Evolutionary conservation across 2,113 vertebrate species (phyloP).

Genomic region (Callithrix jacchus): DNA sequence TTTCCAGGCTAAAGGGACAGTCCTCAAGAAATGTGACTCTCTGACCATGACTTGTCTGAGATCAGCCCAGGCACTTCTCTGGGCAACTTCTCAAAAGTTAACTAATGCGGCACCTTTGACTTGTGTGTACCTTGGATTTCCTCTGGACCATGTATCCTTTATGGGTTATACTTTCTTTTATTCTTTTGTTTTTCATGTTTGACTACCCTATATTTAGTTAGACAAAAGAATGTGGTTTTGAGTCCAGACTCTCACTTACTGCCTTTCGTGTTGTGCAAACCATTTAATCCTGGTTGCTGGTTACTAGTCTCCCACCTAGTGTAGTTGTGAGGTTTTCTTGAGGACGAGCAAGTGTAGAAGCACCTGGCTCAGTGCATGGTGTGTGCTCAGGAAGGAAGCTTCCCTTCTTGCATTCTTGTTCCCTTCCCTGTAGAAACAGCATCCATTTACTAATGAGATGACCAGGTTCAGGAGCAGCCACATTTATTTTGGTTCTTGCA

Average conservation of each 20-base stretch:
- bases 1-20: not conserved
- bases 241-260: not conserved
- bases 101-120: not conserved
- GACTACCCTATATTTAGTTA: not conserved
- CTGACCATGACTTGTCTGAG: not conserved
- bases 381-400: not conserved
- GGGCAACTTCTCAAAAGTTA: not conserved
- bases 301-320: not conserved
- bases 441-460: not conserved
- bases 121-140: not conserved
- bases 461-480: not conserved
- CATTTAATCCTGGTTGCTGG: not conserved
- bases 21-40: too few species aligned
- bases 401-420: too few species aligned
- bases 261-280: not conserved
- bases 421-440: not conserved
- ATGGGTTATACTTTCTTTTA: not conserved
- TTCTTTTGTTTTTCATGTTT: not conserved
- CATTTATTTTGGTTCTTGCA: not conserved
- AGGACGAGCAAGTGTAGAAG: not conserved
- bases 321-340: not conserved
- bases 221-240: not conserved
- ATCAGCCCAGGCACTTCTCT: rapidly evolving
- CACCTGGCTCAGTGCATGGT: rapidly evolving
- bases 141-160: not conserved